Conservation (phyloP, 2,888 invertebrate genomes). For the Gastrophysa polygoni region DNA sequence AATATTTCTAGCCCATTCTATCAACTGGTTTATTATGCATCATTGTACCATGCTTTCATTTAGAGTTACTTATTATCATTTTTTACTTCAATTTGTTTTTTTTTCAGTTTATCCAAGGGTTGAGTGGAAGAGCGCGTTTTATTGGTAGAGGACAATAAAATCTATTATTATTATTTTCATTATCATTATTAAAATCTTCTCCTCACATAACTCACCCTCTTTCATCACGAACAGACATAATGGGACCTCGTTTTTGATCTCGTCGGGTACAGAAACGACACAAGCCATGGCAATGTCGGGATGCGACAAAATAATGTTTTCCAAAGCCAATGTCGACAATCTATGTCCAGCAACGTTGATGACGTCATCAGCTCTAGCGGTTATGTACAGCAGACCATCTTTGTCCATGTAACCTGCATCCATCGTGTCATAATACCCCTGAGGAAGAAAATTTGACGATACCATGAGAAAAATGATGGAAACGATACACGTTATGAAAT, state of each 20-base stretch:
- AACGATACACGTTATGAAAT: no score
- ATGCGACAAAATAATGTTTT: constrained; percentile 89
- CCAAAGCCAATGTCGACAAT: constrained; percentile 85
- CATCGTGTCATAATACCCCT: constrained; percentile 95
- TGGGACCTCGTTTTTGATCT: constrained; percentile 89
- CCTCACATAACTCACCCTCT: constrained; percentile 64
- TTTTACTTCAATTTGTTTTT: no score
- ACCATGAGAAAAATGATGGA: no score
- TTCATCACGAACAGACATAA: constrained; percentile 84
- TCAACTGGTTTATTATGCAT: no score
- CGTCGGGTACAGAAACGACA: constrained; percentile 89
- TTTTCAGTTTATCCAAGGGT: no score
- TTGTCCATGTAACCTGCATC: constrained; percentile 89
- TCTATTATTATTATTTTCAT: no score
- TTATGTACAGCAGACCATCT: constrained; percentile 85
- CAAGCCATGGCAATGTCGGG: constrained; percentile 84
- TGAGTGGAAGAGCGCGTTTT: no score
- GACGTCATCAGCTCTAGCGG: constrained; percentile 91
- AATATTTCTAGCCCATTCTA: no score
- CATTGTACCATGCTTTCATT: no score
- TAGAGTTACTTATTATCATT: no score
- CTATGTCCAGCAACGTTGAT: constrained; percentile 96
- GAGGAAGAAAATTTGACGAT: constrained; percentile 17
- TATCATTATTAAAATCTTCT: no score
- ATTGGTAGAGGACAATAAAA: no score